These are phyloP conservation scores for Crocidura indochinensis DNA, from an alignment of 2,797 vertebrate species.

Conservation along the genomic window DNA sequence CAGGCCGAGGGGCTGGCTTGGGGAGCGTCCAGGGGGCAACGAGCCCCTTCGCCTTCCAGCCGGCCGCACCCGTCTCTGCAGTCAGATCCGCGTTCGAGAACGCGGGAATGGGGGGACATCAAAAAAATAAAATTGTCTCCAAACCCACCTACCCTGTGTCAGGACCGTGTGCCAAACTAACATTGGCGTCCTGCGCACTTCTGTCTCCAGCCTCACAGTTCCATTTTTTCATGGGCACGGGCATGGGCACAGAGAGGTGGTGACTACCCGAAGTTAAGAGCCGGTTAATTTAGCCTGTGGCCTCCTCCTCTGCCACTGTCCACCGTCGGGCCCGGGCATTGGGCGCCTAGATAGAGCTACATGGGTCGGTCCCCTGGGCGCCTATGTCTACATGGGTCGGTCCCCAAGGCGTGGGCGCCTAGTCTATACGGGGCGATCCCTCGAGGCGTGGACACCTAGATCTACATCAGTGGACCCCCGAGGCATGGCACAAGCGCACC, in stretches of 20 bases:
- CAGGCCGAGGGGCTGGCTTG: background rate
- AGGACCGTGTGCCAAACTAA: constrained; percentile 58
- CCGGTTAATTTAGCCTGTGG: background rate
- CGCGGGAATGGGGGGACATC: background rate
- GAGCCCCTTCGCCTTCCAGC: background rate
- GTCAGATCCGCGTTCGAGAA: constrained; percentile 14
- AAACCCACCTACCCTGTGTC: constrained; percentile 39
- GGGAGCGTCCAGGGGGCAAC: background rate
- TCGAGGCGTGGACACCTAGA: too few relatives aligned
- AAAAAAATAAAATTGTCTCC: background rate
- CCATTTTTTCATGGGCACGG: constrained; percentile 75
- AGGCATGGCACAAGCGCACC: background rate
- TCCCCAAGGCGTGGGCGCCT: constrained; percentile 14
- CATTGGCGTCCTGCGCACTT: constrained; percentile 52
- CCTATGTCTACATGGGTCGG: constrained; percentile 39
- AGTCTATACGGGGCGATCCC: background rate
- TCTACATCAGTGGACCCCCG: too few relatives aligned
- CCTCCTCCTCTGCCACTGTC: constrained; percentile 29
- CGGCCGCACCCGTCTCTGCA: constrained; percentile 19
- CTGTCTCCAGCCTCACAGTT: constrained; percentile 49
- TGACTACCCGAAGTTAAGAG: constrained; percentile 41
- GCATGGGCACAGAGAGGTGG: constrained; percentile 60
- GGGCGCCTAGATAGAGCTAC: constrained; percentile 68
- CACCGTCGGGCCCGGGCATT: background rate
- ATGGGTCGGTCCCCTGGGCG: background rate